Conservation (phyloP, 2,113 vertebrate species). For the Marmota flaviventris region DNA sequence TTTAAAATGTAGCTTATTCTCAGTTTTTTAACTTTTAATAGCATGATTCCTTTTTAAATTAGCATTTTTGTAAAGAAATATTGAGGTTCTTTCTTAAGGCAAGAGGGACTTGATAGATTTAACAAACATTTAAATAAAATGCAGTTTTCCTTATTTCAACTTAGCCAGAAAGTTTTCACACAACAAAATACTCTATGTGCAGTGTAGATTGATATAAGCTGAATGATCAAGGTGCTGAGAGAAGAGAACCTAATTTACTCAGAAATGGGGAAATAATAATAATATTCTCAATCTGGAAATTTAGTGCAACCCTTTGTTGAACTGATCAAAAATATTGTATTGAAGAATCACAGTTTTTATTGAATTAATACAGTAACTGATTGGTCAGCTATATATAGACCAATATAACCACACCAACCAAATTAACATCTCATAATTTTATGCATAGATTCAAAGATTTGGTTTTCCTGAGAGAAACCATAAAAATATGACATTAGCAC, state of each 20-base stretch:
- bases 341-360: background rate
- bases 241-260: background rate
- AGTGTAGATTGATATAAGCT: background rate
- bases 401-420: background rate
- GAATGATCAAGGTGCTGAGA: background rate
- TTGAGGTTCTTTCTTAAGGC: background rate
- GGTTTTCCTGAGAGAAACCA: background rate
- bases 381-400: background rate
- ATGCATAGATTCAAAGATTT: background rate
- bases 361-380: background rate
- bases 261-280: background rate
- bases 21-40: constrained; percentile 31
- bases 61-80: background rate
- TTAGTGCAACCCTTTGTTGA: background rate
- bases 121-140: constrained; percentile 21
- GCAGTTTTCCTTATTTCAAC: background rate
- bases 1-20: constrained; percentile 48
- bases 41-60: constrained; percentile 15
- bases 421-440: background rate
- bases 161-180: background rate
- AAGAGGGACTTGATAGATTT: background rate
- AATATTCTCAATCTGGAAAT: background rate
- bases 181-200: background rate
- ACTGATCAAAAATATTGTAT: background rate
- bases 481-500: background rate